phyloP scores from a whole-genome alignment of 2,888 invertebrate species.

The Apamea anceps region DNA sequence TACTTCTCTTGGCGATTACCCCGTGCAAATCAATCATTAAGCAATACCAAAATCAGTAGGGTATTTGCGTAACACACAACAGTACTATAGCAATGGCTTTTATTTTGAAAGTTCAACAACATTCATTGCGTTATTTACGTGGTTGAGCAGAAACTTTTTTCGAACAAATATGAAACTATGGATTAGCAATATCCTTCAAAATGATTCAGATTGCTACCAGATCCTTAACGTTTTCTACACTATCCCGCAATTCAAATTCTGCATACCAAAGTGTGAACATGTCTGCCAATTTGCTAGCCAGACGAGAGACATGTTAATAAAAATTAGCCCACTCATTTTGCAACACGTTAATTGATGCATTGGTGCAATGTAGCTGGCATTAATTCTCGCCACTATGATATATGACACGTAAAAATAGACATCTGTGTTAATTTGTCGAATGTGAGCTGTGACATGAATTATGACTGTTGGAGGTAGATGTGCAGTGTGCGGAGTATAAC shows the following conservation, averaged over 20 bases:
- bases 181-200: neutral
- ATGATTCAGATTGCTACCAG: neutral
- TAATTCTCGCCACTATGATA: constrained; percentile 61
- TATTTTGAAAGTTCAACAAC: no score
- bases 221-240: neutral
- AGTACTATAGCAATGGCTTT: no score
- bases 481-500: neutral
- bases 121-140: no score
- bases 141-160: neutral
- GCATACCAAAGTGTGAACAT: constrained; percentile 32
- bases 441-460: constrained; percentile 57
- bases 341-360: constrained; percentile 61
- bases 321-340: constrained; percentile 61
- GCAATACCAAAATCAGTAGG: neutral
- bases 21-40: neutral
- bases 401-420: constrained; percentile 64
- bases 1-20: no score
- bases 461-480: constrained; percentile 33
- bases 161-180: neutral
- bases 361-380: constrained; percentile 55
- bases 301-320: constrained; percentile 58
- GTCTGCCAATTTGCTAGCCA: constrained; percentile 57
- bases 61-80: no score
- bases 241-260: constrained; percentile 21
- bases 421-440: constrained; percentile 64